Base-by-base conservation (phyloP, 2,888 invertebrate species). In the Nycteola revayana region DNA sequence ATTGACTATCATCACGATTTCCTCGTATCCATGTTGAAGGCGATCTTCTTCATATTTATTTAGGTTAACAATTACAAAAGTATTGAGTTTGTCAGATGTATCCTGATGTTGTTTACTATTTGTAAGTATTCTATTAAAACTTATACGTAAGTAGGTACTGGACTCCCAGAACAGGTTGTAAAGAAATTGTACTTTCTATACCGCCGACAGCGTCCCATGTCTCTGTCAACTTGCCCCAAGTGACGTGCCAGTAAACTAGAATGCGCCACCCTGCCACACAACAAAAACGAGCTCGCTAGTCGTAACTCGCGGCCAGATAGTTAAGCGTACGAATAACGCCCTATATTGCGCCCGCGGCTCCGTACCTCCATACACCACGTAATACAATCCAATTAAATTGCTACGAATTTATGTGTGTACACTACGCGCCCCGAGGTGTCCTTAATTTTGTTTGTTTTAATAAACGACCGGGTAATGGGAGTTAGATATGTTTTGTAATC, bases 301-400 rank as follows among this genome's bases (percentile, higher is more conserved):
- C 71, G 71, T 80, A 81, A 81, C 71, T 79, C 67, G 70, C 54
- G 57, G 56, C 63, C 49, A 50, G 73, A 75, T 75, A 76, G 76
- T 80, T 76, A 76, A 71, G 61, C 58, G 73, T 71, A 75, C 73
- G 65, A 75, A 73, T 77, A 74, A 78, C 67, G 67, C 62, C 67
- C 68, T 60, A 76, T 77, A 79, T 79, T 75, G 72, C 66, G 67
- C 67, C 65, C 69, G 65, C 70, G 69, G 67, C 71, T 64, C 60
- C 62, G 54, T 55, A 59, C 61, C 57, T 69, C 78, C 73, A 75
- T 74, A 68, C 69, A 68, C 75, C 67, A 74, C 68, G 66, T 75
- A 78, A 78, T 75, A 73, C 69, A 66, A 71, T 74, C 76, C 75
- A 78, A 83, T 83, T 83, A 82, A 80, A 83, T 70, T 70, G 74